phyloP scores from a whole-genome alignment of 2,888 invertebrate species.

The Philhelius pedissequus region DNA sequence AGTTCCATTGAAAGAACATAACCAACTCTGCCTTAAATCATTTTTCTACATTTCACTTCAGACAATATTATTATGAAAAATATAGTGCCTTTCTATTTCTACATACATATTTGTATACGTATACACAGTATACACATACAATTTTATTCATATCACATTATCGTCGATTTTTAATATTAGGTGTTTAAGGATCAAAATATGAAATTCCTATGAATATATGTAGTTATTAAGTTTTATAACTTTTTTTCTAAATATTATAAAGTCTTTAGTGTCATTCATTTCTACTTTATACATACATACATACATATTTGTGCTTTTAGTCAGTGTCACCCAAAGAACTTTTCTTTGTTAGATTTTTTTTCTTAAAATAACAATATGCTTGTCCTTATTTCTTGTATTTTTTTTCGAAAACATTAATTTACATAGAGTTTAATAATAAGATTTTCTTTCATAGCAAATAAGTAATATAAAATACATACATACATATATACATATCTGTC shows the following conservation, averaged over 20 bases:
- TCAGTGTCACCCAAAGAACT: constrained; percentile 50
- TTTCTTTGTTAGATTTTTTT: not conserved
- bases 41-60: not conserved
- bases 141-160: not conserved
- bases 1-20: constrained; percentile 53
- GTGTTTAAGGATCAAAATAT: constrained; percentile 22
- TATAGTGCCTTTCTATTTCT: not conserved
- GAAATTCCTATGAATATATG: constrained; percentile 42
- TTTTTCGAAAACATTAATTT: not conserved
- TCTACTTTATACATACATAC: no score
- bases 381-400: not conserved
- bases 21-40: constrained; percentile 37
- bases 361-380: not conserved
- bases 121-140: not conserved
- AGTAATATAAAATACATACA: constrained; percentile 9
- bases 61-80: not conserved
- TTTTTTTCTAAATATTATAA: not conserved
- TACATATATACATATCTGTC: constrained; percentile 30
- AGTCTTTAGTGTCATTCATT: not conserved
- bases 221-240: constrained; percentile 15
- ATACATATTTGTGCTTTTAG: constrained; percentile 30
- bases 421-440: constrained; percentile 42
- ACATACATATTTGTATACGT: no score
- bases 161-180: constrained; percentile 38
- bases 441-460: constrained; percentile 38